Conservation (phyloP, 2,888 invertebrate genomes). For the Drosophila kuntzei region DNA sequence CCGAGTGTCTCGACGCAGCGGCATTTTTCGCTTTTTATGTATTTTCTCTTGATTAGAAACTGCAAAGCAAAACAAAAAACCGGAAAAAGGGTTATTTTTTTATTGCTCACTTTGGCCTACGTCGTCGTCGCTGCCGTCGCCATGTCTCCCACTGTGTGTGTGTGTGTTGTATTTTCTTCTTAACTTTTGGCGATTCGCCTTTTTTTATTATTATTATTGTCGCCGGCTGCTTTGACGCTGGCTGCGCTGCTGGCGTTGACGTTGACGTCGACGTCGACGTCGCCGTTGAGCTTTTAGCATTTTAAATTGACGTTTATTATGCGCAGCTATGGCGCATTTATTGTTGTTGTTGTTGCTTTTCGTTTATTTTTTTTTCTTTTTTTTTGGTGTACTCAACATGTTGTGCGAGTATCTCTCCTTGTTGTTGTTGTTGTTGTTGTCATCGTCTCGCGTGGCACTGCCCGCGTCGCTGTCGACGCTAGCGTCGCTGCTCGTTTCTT, state of each 20-base stretch:
- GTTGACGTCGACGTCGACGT: conserved; percentile 29
- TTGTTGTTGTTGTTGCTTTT: conserved; percentile 36
- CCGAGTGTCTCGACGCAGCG: conserved; percentile 47
- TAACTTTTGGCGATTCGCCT: conserved; percentile 78
- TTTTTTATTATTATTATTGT: conserved; percentile 71
- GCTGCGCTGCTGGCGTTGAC: conserved; percentile 52
- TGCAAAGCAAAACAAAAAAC: conserved; percentile 81
- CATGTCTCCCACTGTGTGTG: conserved; percentile 56
- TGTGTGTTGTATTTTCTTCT: conserved; percentile 71
- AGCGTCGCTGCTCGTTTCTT: conserved; percentile 69
- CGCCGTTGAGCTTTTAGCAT: conserved; percentile 73
- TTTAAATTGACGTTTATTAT: conserved; percentile 82
- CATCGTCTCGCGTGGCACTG: conserved; percentile 60
- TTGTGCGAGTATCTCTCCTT: conserved; percentile 64
- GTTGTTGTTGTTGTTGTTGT: conserved; percentile 42
- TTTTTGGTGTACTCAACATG: conserved; percentile 75
- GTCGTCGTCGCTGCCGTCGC: conserved; percentile 39
- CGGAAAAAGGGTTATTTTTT: conserved; percentile 81
- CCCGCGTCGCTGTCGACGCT: conserved; percentile 34
- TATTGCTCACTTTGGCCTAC: conserved; percentile 67
- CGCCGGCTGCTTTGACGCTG: conserved; percentile 62
- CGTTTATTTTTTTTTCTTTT: conserved; percentile 30
- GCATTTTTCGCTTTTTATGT: conserved; percentile 63
- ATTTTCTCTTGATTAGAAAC: conserved; percentile 79
- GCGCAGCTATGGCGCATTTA: conserved; percentile 57